Conservation (phyloP, 1,140 invertebrate species). For the Proctacanthus coquilletti region DNA sequence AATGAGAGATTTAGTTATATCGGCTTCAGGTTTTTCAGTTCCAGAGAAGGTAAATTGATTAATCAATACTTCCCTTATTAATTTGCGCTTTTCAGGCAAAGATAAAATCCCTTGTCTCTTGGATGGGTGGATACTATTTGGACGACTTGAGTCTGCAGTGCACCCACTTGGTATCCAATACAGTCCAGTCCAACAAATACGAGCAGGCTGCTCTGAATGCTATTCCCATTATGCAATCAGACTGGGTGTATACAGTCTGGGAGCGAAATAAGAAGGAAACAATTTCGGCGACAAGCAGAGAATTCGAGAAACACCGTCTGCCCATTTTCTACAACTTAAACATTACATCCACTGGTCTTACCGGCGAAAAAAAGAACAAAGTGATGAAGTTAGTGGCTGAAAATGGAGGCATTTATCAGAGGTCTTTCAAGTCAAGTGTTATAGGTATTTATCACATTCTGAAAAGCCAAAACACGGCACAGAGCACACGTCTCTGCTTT, state of each 20-base stretch:
- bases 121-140: constrained; percentile 69
- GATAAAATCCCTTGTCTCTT: constrained; percentile 51
- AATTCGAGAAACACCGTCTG: constrained; percentile 50
- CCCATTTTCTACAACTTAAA: constrained; percentile 66
- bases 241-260: constrained; percentile 73
- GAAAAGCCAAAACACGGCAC: too few relatives aligned
- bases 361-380: constrained; percentile 43
- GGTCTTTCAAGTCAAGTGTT: constrained; percentile 31
- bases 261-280: constrained; percentile 41
- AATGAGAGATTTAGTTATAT: constrained; percentile 60
- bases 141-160: constrained; percentile 51
- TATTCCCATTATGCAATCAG: constrained; percentile 57
- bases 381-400: constrained; percentile 53
- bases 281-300: constrained; percentile 41
- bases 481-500: too few relatives aligned
- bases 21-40: constrained; percentile 50
- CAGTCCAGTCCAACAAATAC: constrained; percentile 56
- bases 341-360: constrained; percentile 63
- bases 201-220: constrained; percentile 54
- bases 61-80: background rate
- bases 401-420: constrained; percentile 48
- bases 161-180: constrained; percentile 65
- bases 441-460: background rate
- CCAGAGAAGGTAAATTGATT: constrained; percentile 39
- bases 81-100: constrained; percentile 35